Conservation (phyloP, 2,113 vertebrate genomes). For the Tychaedon coryphoeus region DNA sequence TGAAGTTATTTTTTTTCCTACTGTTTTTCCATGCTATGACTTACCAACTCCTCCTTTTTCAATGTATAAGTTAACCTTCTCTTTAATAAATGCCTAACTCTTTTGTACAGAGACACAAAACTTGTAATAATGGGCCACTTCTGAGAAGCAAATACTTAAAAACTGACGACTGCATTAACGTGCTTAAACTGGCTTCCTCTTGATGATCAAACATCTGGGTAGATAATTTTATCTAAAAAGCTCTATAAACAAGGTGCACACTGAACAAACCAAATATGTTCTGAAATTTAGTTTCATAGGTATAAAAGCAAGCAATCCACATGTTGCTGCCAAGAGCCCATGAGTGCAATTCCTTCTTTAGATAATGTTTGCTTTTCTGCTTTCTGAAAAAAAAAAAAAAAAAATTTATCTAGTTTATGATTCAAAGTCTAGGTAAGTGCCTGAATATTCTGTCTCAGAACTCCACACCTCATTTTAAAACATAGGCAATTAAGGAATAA, state of each 20-base stretch:
- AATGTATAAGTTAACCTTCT: not conserved
- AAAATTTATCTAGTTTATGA: conserved; percentile 7
- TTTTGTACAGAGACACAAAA: conserved; percentile 4
- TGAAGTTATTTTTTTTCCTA: not conserved
- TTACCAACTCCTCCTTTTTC: not conserved
- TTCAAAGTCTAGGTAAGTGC: conserved; percentile 32
- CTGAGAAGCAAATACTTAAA: conserved; percentile 71
- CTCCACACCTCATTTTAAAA: conserved; percentile 48
- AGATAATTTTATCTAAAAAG: conserved; percentile 67
- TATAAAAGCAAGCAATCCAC: conserved; percentile 24
- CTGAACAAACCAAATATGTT: conserved; percentile 40
- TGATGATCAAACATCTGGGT: conserved; percentile 68
- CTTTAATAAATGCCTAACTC: conserved; percentile 18
- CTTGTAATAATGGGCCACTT: not conserved
- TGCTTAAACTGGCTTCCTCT: conserved; percentile 58
- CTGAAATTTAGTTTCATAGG: conserved; percentile 5
- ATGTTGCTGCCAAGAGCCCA: not conserved
- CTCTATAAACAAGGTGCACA: conserved; percentile 45
- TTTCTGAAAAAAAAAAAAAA: not conserved
- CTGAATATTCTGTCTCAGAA: conserved; percentile 18
- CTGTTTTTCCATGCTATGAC: not conserved
- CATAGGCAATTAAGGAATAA: conserved; percentile 27
- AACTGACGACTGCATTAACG: conserved; percentile 57
- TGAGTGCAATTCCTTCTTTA: not conserved
- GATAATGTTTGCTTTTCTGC: not conserved